Evolutionary conservation across 2,113 vertebrate genomes (phyloP).

Genomic region (Ranitomeya imitator): DNA sequence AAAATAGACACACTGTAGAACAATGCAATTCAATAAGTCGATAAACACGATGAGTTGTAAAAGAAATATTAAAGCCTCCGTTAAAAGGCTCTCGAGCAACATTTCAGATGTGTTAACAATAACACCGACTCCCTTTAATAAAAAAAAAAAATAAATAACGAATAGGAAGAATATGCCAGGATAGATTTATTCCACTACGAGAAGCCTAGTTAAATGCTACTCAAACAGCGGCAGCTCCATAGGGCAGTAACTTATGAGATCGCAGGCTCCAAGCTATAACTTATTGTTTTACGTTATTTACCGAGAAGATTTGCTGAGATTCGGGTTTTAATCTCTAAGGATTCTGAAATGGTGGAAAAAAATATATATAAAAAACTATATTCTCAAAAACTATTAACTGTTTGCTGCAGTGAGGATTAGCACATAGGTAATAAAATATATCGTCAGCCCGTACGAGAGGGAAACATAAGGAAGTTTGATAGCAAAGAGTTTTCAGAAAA

Average conservation of each 20-base stretch:
- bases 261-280: conserved; percentile 23
- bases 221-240: conserved; percentile 8
- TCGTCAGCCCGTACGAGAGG: background rate
- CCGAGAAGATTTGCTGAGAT: conserved; percentile 24
- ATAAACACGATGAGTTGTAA: conserved; percentile 40
- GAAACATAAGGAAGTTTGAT: background rate
- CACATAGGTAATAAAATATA: background rate
- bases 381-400: conserved; percentile 1
- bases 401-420: background rate
- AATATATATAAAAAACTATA: no score
- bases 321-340: conserved; percentile 19
- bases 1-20: conserved; percentile 55
- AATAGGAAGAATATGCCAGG: conserved; percentile 1
- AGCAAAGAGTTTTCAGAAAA: background rate
- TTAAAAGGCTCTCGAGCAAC: conserved; percentile 34
- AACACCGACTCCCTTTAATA: conserved; percentile 29
- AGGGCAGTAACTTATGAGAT: conserved; percentile 42
- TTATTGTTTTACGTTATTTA: conserved; percentile 41
- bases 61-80: conserved; percentile 47
- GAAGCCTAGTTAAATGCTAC: conserved; percentile 33
- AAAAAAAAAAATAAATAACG: conserved; percentile 46
- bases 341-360: background rate
- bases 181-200: conserved; percentile 40
- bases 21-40: conserved; percentile 52
- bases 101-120: conserved; percentile 46